Evolutionary conservation across 2,888 invertebrate species (phyloP).

Genomic region (Meloe dianella): DNA sequence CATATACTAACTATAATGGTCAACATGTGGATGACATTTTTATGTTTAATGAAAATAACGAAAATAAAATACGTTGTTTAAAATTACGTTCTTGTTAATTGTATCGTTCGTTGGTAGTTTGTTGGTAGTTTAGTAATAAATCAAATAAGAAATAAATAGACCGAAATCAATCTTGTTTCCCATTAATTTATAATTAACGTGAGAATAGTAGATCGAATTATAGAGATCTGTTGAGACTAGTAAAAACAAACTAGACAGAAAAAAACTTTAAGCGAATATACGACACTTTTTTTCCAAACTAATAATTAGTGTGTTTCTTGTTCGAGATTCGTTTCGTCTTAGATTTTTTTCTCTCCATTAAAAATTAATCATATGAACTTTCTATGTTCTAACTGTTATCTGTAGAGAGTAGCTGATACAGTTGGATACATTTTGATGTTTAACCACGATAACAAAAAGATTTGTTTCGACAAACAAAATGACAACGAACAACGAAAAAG

Average conservation of each 20-base stretch:
- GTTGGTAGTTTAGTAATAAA: background rate
- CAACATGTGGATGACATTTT: background rate
- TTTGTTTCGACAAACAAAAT: background rate
- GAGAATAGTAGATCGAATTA: background rate
- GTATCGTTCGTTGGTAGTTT: background rate
- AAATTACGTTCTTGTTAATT: background rate
- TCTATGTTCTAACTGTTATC: background rate
- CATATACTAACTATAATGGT: background rate
- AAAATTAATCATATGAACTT: background rate
- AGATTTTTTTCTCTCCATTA: background rate
- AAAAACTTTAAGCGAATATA: conserved; percentile 26
- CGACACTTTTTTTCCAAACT: conserved; percentile 28
- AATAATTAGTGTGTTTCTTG: conserved; percentile 33
- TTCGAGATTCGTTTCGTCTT: conserved; percentile 13
- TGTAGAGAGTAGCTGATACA: background rate
- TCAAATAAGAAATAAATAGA: background rate
- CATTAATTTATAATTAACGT: conserved; percentile 11
- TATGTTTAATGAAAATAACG: background rate
- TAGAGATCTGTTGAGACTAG: background rate
- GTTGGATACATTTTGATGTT: background rate
- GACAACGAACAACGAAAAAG: background rate
- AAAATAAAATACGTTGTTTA: background rate
- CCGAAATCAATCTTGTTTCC: background rate
- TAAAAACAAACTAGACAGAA: background rate
- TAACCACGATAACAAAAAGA: background rate